phyloP scores from a whole-genome alignment of 2,888 invertebrate genomes.

The Apodemia zela region DNA sequence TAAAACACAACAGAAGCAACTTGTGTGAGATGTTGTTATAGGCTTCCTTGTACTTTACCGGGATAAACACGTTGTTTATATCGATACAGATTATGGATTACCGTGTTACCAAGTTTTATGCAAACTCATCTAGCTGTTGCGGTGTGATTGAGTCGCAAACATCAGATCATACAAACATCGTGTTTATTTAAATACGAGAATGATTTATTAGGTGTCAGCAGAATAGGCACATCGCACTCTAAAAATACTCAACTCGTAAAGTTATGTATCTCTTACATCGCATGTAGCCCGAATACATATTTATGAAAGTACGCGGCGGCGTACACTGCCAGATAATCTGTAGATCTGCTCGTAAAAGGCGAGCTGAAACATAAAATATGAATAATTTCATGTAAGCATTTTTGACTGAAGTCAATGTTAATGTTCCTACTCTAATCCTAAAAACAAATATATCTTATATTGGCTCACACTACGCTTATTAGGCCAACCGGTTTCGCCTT shows the following conservation, averaged over 20 bases:
- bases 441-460: too few species aligned
- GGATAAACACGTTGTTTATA: background rate
- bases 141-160: background rate
- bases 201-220: too few species aligned
- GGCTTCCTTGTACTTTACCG: too few species aligned
- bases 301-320: background rate
- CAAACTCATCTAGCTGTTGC: background rate
- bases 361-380: background rate
- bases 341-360: background rate
- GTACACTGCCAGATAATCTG: background rate
- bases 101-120: too few species aligned
- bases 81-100: background rate
- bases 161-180: background rate
- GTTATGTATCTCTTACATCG: background rate
- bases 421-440: background rate
- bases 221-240: too few species aligned
- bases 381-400: background rate
- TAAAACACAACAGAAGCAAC: too few species aligned
- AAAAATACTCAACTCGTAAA: too few species aligned
- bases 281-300: background rate
- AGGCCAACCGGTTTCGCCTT: too few species aligned
- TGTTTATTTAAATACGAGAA: background rate
- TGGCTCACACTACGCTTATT: too few species aligned
- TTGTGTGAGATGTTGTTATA: too few species aligned
- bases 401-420: background rate